Evolutionary conservation across 1,140 invertebrate species (phyloP).

Genomic region (Drosophila pruinosa): DNA sequence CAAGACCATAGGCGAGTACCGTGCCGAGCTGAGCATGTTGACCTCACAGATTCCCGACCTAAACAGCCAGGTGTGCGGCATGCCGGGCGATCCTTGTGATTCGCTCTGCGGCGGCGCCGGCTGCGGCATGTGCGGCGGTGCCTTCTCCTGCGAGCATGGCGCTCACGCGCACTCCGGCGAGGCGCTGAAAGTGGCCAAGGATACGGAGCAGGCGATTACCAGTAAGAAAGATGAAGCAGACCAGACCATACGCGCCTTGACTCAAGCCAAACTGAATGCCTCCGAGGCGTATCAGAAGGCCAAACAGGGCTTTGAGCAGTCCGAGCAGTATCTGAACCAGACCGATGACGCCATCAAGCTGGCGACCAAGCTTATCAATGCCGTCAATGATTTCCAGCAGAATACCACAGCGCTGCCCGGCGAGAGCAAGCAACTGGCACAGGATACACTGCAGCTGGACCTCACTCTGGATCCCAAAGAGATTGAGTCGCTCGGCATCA

Average conservation of each 20-base stretch:
- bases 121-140: slow-evolving; percentile 94
- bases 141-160: slow-evolving; percentile 93
- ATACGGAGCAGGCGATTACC: slow-evolving; percentile 91
- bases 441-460: slow-evolving; percentile 88
- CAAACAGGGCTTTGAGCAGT: slow-evolving; percentile 83
- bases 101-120: slow-evolving; percentile 96
- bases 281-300: slow-evolving; percentile 84
- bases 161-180: slow-evolving; percentile 93
- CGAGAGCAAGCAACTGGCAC: slow-evolving; percentile 90
- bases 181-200: slow-evolving; percentile 92
- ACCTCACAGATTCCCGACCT: slow-evolving; percentile 91
- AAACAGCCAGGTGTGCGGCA: slow-evolving; percentile 95
- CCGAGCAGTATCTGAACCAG: slow-evolving; percentile 83
- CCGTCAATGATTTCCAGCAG: slow-evolving; percentile 90
- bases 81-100: slow-evolving; percentile 93
- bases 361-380: slow-evolving; percentile 85
- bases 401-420: slow-evolving; percentile 90
- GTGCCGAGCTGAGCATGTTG: slow-evolving; percentile 87
- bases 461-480: slow-evolving; percentile 91
- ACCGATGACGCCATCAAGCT: slow-evolving; percentile 84
- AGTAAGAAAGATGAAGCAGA: slow-evolving; percentile 91
- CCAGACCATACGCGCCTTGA: slow-evolving; percentile 84
- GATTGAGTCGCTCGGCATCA: slow-evolving; percentile 91
- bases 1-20: slow-evolving; percentile 87
- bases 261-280: slow-evolving; percentile 85